Base-by-base conservation (phyloP, 37 sponge, comb jelly and placozoan species). In the Oopsacas minuta region DNA sequence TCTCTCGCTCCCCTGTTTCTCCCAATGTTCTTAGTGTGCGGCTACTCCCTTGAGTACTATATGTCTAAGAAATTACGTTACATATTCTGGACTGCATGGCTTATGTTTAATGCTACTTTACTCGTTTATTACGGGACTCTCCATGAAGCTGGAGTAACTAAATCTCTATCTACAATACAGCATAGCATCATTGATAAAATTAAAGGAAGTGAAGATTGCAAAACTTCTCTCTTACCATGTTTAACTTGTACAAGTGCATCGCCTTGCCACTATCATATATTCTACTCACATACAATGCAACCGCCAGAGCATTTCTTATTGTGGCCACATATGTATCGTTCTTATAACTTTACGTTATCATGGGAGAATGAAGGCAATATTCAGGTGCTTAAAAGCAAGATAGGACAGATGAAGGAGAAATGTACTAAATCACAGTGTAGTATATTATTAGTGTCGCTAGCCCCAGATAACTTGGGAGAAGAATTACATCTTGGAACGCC, bases 171-270 rank as follows among this genome's bases (percentile, higher is more conserved):
- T 25, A n/a, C 75, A n/a, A 61, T 61, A 25, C 75, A 61, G 75
- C 75, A 12, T n/a, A 61, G 75, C 75, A 32, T 61, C 75, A 61
- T 61, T 34, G 75, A 61, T n/a, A 61, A 61, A 34, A 61, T 61
- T 34, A 10, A 3, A 7, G 75, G 30, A 25, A 25, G 7, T 3
- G 75, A 61, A 12, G 22, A 61, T 12, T 61, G 75, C 75, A 61
- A n/a, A 5, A 12, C 22, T 5, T 10, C 75, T 12, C 17, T 61
- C 3, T n/a, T 61, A 5, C 30, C 75, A 5, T 61, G 75, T 12
- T n/a, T 61, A 10, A 3, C 22, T 3, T 61, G 75, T 34, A 20
- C 28, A 7, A 61, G 75, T n/a, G 75, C 75, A 10, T 3, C 75
- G 5, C 75, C 20, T 34, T 61, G 75, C 28, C 75, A 61, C 3